Evolutionary conservation across 2,888 invertebrate species (phyloP).

Genomic region (Dynastes tityus): DNA sequence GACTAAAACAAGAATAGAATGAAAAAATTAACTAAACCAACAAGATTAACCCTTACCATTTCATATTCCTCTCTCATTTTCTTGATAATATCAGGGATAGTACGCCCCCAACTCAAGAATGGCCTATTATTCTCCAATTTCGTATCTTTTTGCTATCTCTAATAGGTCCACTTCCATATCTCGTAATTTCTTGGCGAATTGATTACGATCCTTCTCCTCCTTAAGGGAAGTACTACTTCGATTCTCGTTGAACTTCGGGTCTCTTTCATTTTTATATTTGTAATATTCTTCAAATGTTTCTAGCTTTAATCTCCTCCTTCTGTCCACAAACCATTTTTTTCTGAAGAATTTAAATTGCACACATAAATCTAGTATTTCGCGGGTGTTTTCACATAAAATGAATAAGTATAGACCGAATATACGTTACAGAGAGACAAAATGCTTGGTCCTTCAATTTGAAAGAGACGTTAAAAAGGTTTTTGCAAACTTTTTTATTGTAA

Average conservation of each 20-base stretch:
- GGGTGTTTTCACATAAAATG: background rate
- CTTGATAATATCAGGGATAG: slow-evolving; percentile 76
- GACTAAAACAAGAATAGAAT: slow-evolving; percentile 65
- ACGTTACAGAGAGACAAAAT: background rate
- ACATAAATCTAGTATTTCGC: background rate
- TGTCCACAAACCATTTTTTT: background rate
- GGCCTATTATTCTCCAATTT: slow-evolving; percentile 71
- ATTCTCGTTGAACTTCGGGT: slow-evolving; percentile 88
- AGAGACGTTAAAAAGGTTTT: background rate
- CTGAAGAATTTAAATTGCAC: background rate
- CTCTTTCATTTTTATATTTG: slow-evolving; percentile 83
- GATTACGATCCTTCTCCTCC: slow-evolving; percentile 91
- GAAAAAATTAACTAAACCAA: background rate
- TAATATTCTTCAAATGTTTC: slow-evolving; percentile 80
- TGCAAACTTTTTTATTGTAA: background rate
- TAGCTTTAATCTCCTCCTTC: slow-evolving; percentile 71
- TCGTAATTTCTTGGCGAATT: slow-evolving; percentile 80
- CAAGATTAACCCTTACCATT: slow-evolving; percentile 63
- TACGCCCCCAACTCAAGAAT: slow-evolving; percentile 78
- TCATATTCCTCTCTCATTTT: slow-evolving; percentile 77
- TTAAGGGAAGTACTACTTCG: slow-evolving; percentile 88
- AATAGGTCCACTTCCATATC: slow-evolving; percentile 81
- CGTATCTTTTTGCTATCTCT: slow-evolving; percentile 73
- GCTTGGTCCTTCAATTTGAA: background rate
- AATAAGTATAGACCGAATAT: too few relatives aligned